These are phyloP conservation scores for Sesamia nonagrioides DNA, from an alignment of 1,140 invertebrate species.

Conservation along the genomic window DNA sequence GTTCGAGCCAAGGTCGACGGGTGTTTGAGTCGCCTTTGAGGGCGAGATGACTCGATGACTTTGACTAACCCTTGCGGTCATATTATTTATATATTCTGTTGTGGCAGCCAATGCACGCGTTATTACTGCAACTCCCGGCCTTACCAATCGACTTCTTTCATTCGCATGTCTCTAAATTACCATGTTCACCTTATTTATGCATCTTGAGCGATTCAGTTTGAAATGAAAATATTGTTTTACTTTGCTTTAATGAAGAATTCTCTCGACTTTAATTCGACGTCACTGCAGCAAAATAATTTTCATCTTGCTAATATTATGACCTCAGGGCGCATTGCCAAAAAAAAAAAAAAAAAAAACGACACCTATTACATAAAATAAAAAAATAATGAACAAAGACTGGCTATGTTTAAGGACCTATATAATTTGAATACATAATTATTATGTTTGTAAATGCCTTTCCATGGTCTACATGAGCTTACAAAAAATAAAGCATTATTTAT, in stretches of 20 bases:
- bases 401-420: not conserved
- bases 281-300: not conserved
- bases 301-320: not conserved
- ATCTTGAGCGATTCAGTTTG: not conserved
- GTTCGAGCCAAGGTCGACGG: constrained; percentile 63
- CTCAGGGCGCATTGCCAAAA: no score
- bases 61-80: constrained; percentile 62
- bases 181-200: constrained; percentile 12
- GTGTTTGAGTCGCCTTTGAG: constrained; percentile 59
- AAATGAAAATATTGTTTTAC: constrained; percentile 3
- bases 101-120: constrained; percentile 60
- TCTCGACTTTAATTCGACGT: not conserved
- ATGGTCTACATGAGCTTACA: not conserved
- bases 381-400: not conserved
- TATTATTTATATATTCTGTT: constrained; percentile 52
- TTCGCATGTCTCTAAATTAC: constrained; percentile 28
- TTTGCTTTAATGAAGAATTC: not conserved
- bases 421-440: not conserved
- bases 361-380: not conserved
- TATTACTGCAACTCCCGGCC: constrained; percentile 54
- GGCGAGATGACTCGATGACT: constrained; percentile 66
- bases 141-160: constrained; percentile 40
- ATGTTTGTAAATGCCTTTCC: not conserved
- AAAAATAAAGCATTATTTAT: not conserved
- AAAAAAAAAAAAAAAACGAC: no score